Conservation (phyloP, 2,113 vertebrate genomes). For the Sander lucioperca region DNA sequence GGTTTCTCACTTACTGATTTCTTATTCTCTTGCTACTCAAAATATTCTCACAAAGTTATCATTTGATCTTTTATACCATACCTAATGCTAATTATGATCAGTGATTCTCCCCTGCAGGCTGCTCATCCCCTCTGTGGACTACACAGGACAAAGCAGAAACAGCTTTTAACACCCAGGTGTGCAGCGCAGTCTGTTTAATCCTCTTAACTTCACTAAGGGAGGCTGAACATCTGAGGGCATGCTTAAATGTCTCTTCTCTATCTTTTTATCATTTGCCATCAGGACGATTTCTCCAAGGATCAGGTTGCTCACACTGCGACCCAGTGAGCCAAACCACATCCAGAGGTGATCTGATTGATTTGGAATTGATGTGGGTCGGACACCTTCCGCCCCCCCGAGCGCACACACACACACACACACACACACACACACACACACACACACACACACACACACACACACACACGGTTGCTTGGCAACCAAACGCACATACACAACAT, state of each 20-base stretch:
- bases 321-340: slow-evolving; percentile 14
- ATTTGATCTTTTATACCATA: slow-evolving; percentile 8
- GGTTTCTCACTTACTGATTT: neutral
- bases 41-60: neutral
- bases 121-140: neutral
- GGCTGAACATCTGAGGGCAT: slow-evolving; percentile 15
- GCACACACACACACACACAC: slow-evolving; percentile 35
- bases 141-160: slow-evolving; percentile 16
- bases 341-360: slow-evolving; percentile 35
- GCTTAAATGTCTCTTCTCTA: slow-evolving; percentile 9
- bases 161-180: slow-evolving; percentile 41
- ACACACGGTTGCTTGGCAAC: slow-evolving; percentile 63
- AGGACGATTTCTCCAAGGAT: slow-evolving; percentile 13
- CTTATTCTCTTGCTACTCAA: neutral
- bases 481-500: slow-evolving; percentile 54
- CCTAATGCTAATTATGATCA: slow-evolving; percentile 4
- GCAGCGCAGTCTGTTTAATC: slow-evolving; percentile 48
- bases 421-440: slow-evolving; percentile 38
- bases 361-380: slow-evolving; percentile 7
- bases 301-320: neutral
- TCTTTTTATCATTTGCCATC: slow-evolving; percentile 12
- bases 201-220: slow-evolving; percentile 41
- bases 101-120: neutral
- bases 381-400: neutral
- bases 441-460: slow-evolving; percentile 32